Evolutionary conservation across 2,888 invertebrate species (phyloP).

Genomic region (Herminia tarsipennalis): DNA sequence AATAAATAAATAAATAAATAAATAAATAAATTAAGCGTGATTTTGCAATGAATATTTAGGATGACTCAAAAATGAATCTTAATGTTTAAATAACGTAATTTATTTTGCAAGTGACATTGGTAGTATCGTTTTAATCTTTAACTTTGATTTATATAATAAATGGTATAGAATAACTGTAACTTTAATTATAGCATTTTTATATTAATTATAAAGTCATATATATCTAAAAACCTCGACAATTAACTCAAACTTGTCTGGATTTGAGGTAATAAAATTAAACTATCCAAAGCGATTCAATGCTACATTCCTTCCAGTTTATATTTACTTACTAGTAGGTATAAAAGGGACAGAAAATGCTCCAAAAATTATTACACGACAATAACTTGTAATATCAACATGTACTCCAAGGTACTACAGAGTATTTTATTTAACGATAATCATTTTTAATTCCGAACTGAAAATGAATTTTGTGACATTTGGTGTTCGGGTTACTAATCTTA

Average conservation of each 20-base stretch:
- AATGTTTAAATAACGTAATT: no score
- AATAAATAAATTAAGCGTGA: no score
- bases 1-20: no score
- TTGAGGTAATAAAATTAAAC: constrained; percentile 28
- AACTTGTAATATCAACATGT: constrained; percentile 72
- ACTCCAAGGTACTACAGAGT: constrained; percentile 70
- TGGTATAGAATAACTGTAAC: no score
- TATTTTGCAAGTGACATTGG: no score
- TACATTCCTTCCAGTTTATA: constrained; percentile 67
- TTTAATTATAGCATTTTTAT: no score
- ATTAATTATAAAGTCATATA: no score
- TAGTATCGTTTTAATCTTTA: no score
- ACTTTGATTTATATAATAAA: no score
- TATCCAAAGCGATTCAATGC: constrained; percentile 46
- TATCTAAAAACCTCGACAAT: no score
- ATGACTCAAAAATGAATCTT: no score
- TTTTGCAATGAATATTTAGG: no score
- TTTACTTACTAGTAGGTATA: constrained; percentile 68
- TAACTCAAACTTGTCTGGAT: constrained; percentile 4
- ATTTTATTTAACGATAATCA: constrained; percentile 10
- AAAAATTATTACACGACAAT: constrained; percentile 68
- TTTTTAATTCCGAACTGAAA: not conserved
- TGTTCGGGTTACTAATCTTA: not conserved
- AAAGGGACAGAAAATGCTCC: constrained; percentile 68
- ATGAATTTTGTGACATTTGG: not conserved